Percentiles rank a stretch among this genome's conserved stretches.
These are phyloP conservation scores for Chiroxiphia lanceolata DNA, from an alignment of 2,797 vertebrate genomes.

Conservation along the genomic window DNA sequence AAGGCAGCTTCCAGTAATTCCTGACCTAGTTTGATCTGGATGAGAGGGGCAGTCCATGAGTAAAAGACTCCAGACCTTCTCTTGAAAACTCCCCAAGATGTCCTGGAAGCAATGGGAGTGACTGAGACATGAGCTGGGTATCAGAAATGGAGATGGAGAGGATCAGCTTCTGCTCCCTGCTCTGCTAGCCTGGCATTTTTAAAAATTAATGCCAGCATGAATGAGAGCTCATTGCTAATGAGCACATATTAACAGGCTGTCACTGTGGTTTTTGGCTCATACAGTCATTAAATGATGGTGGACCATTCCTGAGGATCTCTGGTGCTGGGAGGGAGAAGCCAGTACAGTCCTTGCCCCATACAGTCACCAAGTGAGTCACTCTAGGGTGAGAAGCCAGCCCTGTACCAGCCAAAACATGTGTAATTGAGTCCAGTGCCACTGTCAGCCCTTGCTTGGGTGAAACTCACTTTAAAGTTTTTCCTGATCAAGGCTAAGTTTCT, in stretches of 20 bases:
- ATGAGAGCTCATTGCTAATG: not conserved
- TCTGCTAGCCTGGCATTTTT: not conserved
- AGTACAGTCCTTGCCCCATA: not conserved
- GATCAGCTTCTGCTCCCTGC: not conserved
- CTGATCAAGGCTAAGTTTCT: not conserved
- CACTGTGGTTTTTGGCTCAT: not conserved
- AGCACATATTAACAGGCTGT: too few relatives aligned
- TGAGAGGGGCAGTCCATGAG: not conserved
- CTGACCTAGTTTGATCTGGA: not conserved
- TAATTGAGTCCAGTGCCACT: not conserved
- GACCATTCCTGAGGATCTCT: not conserved
- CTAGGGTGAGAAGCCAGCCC: not conserved
- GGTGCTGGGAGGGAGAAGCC: not conserved
- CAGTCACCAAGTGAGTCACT: not conserved
- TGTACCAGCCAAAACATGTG: fast-evolving
- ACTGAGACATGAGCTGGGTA: not conserved
- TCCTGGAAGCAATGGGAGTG: not conserved
- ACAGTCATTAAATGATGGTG: not conserved
- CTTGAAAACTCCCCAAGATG: not conserved
- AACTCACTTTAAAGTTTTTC: not conserved
- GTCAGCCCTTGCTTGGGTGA: not conserved
- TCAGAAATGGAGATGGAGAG: not conserved
- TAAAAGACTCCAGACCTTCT: not conserved
- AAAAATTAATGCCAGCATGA: not conserved
- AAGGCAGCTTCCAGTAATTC: not conserved